These are phyloP conservation scores for Hyperoplus lanceolatus DNA, from an alignment of 2,797 vertebrate genomes.

Conservation along the genomic window DNA sequence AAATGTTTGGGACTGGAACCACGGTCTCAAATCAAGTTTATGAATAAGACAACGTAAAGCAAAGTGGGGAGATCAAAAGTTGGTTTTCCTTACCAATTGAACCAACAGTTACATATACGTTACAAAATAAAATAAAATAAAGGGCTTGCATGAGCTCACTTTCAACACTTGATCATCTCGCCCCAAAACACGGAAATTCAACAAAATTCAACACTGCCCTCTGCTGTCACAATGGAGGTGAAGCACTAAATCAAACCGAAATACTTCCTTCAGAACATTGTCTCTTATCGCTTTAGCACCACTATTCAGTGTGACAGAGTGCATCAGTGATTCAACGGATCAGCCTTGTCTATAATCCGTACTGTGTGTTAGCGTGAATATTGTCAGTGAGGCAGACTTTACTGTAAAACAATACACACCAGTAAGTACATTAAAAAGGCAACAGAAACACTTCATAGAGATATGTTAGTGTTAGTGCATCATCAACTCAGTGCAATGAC, in stretches of 20 bases:
- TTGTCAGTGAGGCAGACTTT: neutral
- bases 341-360: neutral
- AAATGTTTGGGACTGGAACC: neutral
- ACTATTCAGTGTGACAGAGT: neutral
- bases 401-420: neutral
- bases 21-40: neutral
- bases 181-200: slow-evolving; percentile 5
- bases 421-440: neutral
- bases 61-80: neutral
- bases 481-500: neutral
- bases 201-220: slow-evolving; percentile 67
- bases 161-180: neutral
- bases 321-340: neutral
- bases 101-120: neutral
- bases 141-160: neutral
- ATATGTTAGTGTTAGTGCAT: neutral
- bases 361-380: neutral
- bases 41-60: neutral
- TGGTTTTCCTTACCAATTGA: slow-evolving; percentile 2
- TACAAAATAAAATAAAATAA: neutral
- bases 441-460: neutral
- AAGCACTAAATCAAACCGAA: neutral
- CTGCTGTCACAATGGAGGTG: slow-evolving; percentile 53
- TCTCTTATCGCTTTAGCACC: neutral
- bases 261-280: neutral